Evolutionary conservation across 1,140 invertebrate species (phyloP).

Genomic region (Bombus waltoni): DNA sequence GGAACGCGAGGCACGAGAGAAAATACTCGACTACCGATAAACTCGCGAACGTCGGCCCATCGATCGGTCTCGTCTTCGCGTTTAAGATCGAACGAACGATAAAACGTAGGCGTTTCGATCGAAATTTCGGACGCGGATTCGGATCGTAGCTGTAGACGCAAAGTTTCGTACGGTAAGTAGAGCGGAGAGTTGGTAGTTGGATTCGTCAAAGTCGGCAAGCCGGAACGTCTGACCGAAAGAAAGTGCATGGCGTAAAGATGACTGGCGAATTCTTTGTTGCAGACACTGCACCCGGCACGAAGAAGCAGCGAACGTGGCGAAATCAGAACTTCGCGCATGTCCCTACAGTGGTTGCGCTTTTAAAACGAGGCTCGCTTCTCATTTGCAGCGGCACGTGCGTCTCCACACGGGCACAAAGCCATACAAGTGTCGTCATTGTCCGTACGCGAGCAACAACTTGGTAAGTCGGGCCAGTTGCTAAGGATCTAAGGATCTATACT

Average conservation of each 20-base stretch:
- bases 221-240: accelerated
- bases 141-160: no score
- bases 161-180: no score
- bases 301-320: conserved; percentile 24
- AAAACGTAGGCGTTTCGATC: no score
- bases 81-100: no score
- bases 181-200: no score
- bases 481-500: background rate
- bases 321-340: conserved; percentile 64
- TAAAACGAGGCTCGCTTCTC: conserved; percentile 85
- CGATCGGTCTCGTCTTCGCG: no score
- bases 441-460: conserved; percentile 89
- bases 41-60: no score
- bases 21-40: no score
- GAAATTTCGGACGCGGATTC: no score
- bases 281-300: conserved; percentile 77
- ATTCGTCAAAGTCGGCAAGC: no score
- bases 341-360: conserved; percentile 84
- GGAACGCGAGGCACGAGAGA: no score
- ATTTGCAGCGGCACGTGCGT: conserved; percentile 90
- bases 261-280: conserved; percentile 53
- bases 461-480: conserved; percentile 71
- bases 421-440: conserved; percentile 92
- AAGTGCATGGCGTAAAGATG: no score
- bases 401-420: conserved; percentile 92